Base-by-base conservation (phyloP, 2,797 vertebrate species). In the Malacoctenus gilli region DNA sequence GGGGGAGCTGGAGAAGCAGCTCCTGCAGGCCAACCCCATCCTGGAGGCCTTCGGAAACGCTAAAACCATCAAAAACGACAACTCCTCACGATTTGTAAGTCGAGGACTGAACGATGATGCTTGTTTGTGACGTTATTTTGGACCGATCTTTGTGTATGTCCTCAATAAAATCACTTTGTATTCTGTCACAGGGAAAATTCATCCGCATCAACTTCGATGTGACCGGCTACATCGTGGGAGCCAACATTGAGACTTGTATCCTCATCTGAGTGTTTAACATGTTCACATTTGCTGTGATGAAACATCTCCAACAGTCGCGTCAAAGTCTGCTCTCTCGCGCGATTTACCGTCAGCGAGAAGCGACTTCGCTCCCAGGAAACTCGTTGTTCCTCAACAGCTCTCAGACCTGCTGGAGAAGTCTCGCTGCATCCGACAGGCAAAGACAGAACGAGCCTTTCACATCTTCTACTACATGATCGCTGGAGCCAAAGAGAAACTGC, bases 181-280 rank as follows among this genome's bases (percentile, higher is more conserved):
- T 1, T 79, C 12, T 58, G 39, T 10, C 68, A 47, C 87, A 99
- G 97, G 97, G 97, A 72, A 99, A 99, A 87, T 99, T 99, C 87
- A 98, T 99, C 82, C 95, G 95, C 18, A 96, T 99, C 89, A 99
- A 99, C 90, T 99, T 99, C 28, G 97, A 99, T 10, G 95, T 98
- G 70, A 97, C 96, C 0, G 97, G 97, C 53, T 98, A 94, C 89
- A 98, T 99, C 13, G 96, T 99, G 1, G 97, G 97, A 83, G 97
- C 96, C 40, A 98, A 98, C 86, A 93, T 99, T 5, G 97, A 99
- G 83, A 98, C 95, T 2, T 99, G 97, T 99, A 99, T 99, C 97
- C 95, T 96, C 35, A 42, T 36, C 30, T 39, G 23, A 30, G 14
- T 14, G 4, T 9, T 4, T 31, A 5, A 8, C 19, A 15, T 16